These are phyloP conservation scores for Caretta caretta DNA, from an alignment of 2,113 vertebrate genomes.

Conservation along the genomic window DNA sequence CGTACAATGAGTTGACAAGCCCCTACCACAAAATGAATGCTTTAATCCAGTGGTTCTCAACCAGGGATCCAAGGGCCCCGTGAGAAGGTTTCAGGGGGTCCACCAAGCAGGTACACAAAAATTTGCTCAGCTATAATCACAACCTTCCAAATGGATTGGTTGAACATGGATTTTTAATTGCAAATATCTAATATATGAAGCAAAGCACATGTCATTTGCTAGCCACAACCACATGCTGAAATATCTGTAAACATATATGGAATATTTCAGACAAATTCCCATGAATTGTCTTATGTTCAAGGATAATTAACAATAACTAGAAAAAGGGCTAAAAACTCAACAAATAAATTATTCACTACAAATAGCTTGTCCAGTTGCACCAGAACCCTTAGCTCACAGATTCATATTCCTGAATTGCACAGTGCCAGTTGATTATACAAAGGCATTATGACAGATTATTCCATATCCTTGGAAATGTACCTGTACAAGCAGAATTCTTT, in stretches of 20 bases:
- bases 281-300: not conserved
- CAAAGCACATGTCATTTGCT: not conserved
- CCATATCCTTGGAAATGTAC: not conserved
- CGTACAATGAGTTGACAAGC: not conserved
- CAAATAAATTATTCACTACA: not conserved
- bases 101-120: too few relatives aligned
- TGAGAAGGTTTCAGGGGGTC: too few relatives aligned
- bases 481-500: not conserved
- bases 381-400: not conserved
- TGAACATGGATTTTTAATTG: not conserved
- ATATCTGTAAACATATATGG: not conserved
- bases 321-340: not conserved
- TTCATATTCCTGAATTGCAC: not conserved
- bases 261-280: not conserved
- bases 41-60: not conserved
- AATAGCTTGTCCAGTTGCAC: not conserved
- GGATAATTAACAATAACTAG: not conserved
- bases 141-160: too few relatives aligned
- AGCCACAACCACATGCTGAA: not conserved
- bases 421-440: not conserved
- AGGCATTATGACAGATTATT: not conserved
- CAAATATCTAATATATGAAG: slow-evolving; percentile 32
- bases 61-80: too few relatives aligned
- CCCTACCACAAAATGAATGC: not conserved
- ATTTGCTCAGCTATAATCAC: too few relatives aligned